Percentiles rank a stretch among this genome's conserved stretches.
Evolutionary conservation across 2,888 invertebrate species (phyloP).

Genomic region (Cheilosia impressa): DNA sequence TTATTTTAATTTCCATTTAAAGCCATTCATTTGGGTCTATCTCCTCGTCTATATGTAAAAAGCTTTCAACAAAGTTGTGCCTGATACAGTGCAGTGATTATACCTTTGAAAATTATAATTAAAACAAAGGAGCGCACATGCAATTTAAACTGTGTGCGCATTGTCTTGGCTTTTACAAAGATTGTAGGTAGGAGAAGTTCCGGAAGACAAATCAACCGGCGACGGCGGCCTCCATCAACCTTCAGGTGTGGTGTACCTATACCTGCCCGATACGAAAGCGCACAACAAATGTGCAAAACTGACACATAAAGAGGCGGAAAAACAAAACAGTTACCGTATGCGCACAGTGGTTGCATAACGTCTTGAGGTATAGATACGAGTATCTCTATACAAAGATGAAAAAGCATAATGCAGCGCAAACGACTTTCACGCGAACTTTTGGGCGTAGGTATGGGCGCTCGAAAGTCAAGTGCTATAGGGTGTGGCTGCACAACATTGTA

Average conservation of each 20-base stretch:
- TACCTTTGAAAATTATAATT: constrained; percentile 29
- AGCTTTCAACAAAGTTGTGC: constrained; percentile 39
- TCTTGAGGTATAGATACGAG: neutral
- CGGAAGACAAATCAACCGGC: constrained; percentile 58
- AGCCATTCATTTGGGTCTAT: constrained; percentile 15
- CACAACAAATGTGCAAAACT: constrained; percentile 31
- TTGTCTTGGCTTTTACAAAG: constrained; percentile 39
- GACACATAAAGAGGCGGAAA: constrained; percentile 37
- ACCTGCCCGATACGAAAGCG: constrained; percentile 3
- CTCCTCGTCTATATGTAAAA: neutral
- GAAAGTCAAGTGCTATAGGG: constrained; percentile 23
- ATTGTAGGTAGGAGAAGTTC: constrained; percentile 34
- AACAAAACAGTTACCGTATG: constrained; percentile 8
- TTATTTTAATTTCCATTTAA: constrained; percentile 44
- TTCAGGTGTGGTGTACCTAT: constrained; percentile 21
- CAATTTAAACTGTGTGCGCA: constrained; percentile 4
- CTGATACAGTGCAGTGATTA: constrained; percentile 16
- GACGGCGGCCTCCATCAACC: constrained; percentile 37
- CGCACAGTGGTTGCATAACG: constrained; percentile 47
- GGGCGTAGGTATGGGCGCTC: neutral
- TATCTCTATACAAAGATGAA: neutral
- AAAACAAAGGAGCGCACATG: constrained; percentile 26
- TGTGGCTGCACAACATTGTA: constrained; percentile 2
- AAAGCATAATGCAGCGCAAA: neutral
- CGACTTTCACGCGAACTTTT: constrained; percentile 8